Base-by-base conservation (phyloP, 2,113 vertebrate genomes). In the Rhea americana region DNA sequence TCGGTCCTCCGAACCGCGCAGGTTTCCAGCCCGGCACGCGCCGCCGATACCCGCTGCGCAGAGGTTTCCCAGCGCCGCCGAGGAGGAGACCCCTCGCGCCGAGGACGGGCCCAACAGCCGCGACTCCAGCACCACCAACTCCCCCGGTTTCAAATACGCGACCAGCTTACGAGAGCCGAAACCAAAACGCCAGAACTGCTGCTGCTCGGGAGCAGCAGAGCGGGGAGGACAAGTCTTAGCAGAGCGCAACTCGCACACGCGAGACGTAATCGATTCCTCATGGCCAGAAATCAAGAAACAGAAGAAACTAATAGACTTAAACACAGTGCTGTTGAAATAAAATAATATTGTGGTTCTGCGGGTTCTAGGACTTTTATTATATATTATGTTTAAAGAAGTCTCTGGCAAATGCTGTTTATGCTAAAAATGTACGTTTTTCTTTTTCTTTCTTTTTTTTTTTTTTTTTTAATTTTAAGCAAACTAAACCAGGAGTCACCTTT, bases 321-420 rank as follows among this genome's bases (percentile, higher is more conserved):
- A 95, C 53, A 63, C 78, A 84, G 78, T 93, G 41, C 94, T 90
- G 74, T 53, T 88, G 83, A 95, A 95, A 95, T 95, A 96, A 91
- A 97, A 96, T 87, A 96, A 96, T 85, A 95, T 89, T 96, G 92
- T 93, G 90, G 89, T 96, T 95, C 93, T 96, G 94, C 80, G 96
- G 93, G 94, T 87, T 95, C 91, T 77, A 67, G 81, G 77, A 80
- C 66, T 90, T 81, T 26, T 93, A 87, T 48, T 93, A 63, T 45
- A 74, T 53, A 87, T 70, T 74, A 77, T 30, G 45, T 35, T 87
- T 93, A 73, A 95, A 91, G 81, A 70, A 51, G 41, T 79, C 58
- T 76, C 90, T 91, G 70, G 89, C 70, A 94, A 78, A 81, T 7
- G 0, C 45, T 73, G 30, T n/a, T 87, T 88, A 79, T 6, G 16